Conservation (phyloP, 2,888 invertebrate genomes). For the Villa cingulata region DNA sequence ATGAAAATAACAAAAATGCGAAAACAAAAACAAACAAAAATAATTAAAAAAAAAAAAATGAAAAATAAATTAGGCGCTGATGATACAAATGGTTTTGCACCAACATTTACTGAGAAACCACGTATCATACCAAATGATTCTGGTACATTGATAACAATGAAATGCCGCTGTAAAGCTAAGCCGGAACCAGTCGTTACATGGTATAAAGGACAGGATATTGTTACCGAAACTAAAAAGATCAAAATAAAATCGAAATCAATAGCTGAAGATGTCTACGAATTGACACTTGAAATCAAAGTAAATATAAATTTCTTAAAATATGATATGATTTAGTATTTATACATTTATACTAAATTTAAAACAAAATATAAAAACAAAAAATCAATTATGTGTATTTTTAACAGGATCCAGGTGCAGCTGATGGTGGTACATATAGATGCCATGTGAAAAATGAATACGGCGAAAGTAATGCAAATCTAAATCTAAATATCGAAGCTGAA, state of each 20-base stretch:
- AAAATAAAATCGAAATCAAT: slow-evolving; percentile 62
- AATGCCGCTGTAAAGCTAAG: slow-evolving; percentile 89
- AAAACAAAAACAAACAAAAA: too few relatives aligned
- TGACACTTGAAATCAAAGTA: slow-evolving; percentile 66
- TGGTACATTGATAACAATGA: slow-evolving; percentile 93
- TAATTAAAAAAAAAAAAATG: too few relatives aligned
- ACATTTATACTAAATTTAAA: too few relatives aligned
- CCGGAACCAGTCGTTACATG: slow-evolving; percentile 91
- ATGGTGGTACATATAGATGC: slow-evolving; percentile 83
- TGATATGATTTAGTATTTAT: too few relatives aligned
- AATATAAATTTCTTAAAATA: slow-evolving; percentile 6
- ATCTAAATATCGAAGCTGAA: slow-evolving; percentile 92
- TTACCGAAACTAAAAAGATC: slow-evolving; percentile 74
- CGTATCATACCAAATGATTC: slow-evolving; percentile 97
- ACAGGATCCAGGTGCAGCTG: slow-evolving; percentile 65
- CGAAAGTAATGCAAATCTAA: slow-evolving; percentile 92
- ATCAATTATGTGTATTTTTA: not conserved
- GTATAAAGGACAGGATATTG: slow-evolving; percentile 80
- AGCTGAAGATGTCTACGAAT: slow-evolving; percentile 76
- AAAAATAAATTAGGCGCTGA: slow-evolving; percentile 54
- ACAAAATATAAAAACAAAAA: not conserved
- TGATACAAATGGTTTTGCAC: slow-evolving; percentile 79
- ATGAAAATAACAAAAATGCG: too few relatives aligned
- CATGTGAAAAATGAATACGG: slow-evolving; percentile 92
- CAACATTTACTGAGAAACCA: slow-evolving; percentile 96